phyloP scores from a whole-genome alignment of 2,888 invertebrate species.

The Clepsis dumicolana region DNA sequence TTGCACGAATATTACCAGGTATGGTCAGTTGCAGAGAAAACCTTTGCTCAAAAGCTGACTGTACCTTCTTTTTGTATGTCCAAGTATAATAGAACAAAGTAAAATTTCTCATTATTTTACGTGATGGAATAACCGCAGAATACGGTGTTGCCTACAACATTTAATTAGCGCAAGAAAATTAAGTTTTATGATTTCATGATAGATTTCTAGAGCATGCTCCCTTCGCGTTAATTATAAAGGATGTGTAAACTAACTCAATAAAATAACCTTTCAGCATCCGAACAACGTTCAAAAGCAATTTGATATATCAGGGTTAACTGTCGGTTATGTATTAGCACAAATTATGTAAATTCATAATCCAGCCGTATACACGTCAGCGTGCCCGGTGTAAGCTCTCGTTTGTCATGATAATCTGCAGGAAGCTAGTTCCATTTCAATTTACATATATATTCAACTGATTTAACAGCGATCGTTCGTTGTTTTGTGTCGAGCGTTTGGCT shows the following conservation, averaged over 20 bases:
- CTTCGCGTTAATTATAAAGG: not conserved
- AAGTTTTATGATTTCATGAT: not conserved
- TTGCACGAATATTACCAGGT: too few relatives aligned
- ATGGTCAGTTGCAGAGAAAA: too few relatives aligned
- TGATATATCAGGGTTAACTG: slow-evolving; percentile 56
- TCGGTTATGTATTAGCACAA: slow-evolving; percentile 59
- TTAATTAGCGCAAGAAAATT: not conserved
- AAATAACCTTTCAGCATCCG: slow-evolving; percentile 1
- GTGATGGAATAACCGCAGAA: too few relatives aligned
- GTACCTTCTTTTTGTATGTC: too few relatives aligned
- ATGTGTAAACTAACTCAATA: not conserved
- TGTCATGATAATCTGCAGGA: slow-evolving; percentile 75
- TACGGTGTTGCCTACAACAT: too few relatives aligned
- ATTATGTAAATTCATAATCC: slow-evolving; percentile 50
- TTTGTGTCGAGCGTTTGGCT: slow-evolving; percentile 48
- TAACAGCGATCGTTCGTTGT: slow-evolving; percentile 57
- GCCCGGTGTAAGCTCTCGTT: slow-evolving; percentile 56
- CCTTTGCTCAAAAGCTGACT: too few relatives aligned
- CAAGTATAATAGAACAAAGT: too few relatives aligned
- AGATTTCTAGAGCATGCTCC: not conserved
- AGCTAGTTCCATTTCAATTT: slow-evolving; percentile 66
- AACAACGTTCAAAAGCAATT: slow-evolving; percentile 17
- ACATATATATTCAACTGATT: slow-evolving; percentile 63
- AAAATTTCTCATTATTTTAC: too few relatives aligned
- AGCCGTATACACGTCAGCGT: slow-evolving; percentile 43